Base-by-base conservation (phyloP, 1,140 invertebrate species). In the Drosophila pandora region DNA sequence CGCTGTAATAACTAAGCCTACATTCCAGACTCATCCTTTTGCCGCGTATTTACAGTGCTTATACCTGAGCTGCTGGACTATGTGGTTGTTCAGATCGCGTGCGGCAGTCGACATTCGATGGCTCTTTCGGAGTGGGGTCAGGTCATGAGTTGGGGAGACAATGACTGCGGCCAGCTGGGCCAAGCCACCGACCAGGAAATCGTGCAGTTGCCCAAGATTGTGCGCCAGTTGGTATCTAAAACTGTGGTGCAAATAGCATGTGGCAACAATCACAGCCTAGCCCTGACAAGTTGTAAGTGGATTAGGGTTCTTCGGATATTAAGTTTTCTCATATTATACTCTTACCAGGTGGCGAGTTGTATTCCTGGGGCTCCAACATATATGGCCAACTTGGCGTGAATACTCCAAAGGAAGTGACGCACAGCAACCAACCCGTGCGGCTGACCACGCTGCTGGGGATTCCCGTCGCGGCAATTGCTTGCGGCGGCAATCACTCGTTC, bases 91-190 rank as follows among this genome's bases (percentile, higher is more conserved):
- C 93, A 93, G 83, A 94, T 95, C 58, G 93, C 94, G 47, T 97
- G 96, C 92, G 98, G 98, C 5, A 92, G 94, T 48, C 93, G 94
- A 53, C 97, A 98, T 91, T 96, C 97, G 22, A 90, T 98, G 78
- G 97, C 96, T 0, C 91, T 98, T 2, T 97, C 96, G 70, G 95
- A 96, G 83, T 98, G 97, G 95, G 97, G 98, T 2, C 95, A 97
- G 82, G 92, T 98, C 0, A 97, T 97, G 81, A 95, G 95, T 57
- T 99, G 97, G 97, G 98, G 98, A 12, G 95, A 94, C 32, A 97
- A 98, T 90, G 92, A 93, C 12, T 93, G 94, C 80, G 97, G 97
- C 1, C 98, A 99, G 92, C 92, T 98, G 76, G 97, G 97, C 2
- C 93, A 93, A 54, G 92, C 93, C 52, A 92, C 92, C 48, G 91